Base-by-base conservation (phyloP, 2,113 vertebrate species). In the Tympanuchus pallidicinctus region DNA sequence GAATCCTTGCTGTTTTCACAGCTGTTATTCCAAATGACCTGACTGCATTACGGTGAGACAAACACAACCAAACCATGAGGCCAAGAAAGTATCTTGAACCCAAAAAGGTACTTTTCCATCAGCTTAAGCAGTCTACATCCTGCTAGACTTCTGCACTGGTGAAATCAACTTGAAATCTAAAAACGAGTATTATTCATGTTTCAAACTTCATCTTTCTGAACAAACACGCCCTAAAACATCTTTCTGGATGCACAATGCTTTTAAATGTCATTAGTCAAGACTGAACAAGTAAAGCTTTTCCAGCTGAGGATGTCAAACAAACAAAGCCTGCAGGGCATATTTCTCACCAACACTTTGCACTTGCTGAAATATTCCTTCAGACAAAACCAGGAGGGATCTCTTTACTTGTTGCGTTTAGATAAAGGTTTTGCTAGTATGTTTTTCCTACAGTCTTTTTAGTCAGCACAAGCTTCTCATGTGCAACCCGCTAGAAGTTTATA, bases 181-280 rank as follows among this genome's bases (percentile, higher is more conserved):
- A 82, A 75, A 54, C 54, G 18, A 80, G 0, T 60, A 47, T 66
- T 71, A 84, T 27, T 86, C 24, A 54, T 3, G 13, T 78, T 91
- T 48, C 28, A 90, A 56, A 78, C 2, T 1, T 85, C 59, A 64
- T 63, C 47, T 28, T 95, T 66, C 54, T 83, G 72, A 92, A 91
- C 27, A 79, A 91, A 67, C 32, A 63, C 11, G 24, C 61, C 36
- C 67, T 38, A 84, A 78, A 88, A 71, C 54, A 82, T 19, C 56
- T 81, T 65, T 30, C 65, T 32, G 19, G 38, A 82, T 74, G 70
- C 70, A 61, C 27, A 66, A 50, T 27, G 38, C n/a, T 81, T 77
- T 83, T 21, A 59, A 54, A 92, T 60, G 40, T 40, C 54, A 61
- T 77, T 92, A 88, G 67, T 86, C 86, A 88, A 95, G 86, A 88